phyloP scores from a whole-genome alignment of 2,113 vertebrate genomes.

The Columbina picui region DNA sequence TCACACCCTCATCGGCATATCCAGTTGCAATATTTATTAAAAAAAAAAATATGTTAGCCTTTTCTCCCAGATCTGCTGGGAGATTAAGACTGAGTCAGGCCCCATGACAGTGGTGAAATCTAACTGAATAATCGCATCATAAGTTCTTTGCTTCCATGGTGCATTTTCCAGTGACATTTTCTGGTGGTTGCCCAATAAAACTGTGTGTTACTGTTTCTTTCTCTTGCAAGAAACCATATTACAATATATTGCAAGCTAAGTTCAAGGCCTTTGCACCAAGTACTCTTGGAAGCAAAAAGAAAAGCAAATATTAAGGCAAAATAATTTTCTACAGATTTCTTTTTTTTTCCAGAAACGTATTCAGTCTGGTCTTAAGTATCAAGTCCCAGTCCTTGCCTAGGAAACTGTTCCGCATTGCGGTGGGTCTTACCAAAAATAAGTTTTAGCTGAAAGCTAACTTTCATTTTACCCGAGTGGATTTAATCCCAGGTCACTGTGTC shows the following conservation, averaged over 20 bases:
- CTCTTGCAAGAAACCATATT: background rate
- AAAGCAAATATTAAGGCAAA: background rate
- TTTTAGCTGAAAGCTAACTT: background rate
- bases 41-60: constrained; percentile 1
- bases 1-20: background rate
- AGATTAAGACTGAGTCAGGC: background rate
- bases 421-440: background rate
- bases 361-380: background rate
- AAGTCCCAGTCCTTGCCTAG: background rate
- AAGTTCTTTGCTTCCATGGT: background rate
- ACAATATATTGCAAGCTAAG: background rate
- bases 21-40: background rate
- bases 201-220: background rate
- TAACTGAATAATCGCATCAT: background rate
- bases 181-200: background rate
- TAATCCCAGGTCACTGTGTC: background rate
- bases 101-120: background rate
- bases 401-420: background rate
- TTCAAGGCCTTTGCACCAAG: background rate
- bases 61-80: constrained; percentile 23
- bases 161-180: background rate
- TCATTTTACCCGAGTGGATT: background rate
- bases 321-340: background rate
- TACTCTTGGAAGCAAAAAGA: background rate
- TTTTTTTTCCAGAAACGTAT: background rate